phyloP scores from a whole-genome alignment of 1,140 invertebrate species.

The Drosophila sturtevanti region DNA sequence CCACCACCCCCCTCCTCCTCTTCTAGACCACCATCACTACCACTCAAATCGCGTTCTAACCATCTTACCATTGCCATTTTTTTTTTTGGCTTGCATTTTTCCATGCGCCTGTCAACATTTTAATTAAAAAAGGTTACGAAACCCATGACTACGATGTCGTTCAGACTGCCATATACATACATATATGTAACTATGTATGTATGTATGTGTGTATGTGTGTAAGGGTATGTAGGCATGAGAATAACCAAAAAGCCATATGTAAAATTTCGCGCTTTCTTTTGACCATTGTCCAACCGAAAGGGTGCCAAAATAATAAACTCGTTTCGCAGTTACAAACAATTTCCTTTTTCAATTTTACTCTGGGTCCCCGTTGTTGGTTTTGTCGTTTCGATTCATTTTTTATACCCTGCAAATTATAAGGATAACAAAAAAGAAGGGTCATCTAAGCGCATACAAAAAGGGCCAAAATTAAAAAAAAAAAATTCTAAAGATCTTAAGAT shows the following conservation, averaged over 20 bases:
- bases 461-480: too few species aligned
- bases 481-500: too few species aligned
- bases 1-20: too few species aligned
- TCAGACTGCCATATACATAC: constrained; percentile 17
- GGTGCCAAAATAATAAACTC: constrained; percentile 83
- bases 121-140: constrained; percentile 83
- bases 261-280: constrained; percentile 77
- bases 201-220: background rate
- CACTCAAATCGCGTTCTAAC: constrained; percentile 3
- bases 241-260: constrained; percentile 57
- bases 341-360: constrained; percentile 82
- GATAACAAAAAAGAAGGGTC: background rate
- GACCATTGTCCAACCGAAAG: constrained; percentile 60
- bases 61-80: constrained; percentile 13
- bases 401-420: background rate
- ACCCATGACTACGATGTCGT: constrained; percentile 43
- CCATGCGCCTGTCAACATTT: constrained; percentile 82
- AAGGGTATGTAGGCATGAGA: background rate
- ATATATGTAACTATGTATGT: background rate
- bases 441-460: background rate
- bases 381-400: constrained; percentile 25
- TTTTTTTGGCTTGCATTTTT: constrained; percentile 60
- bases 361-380: constrained; percentile 43
- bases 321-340: constrained; percentile 82
- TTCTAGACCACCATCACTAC: background rate